Base-by-base conservation (phyloP, 2,888 invertebrate species). In the Nomada lathburiana region DNA sequence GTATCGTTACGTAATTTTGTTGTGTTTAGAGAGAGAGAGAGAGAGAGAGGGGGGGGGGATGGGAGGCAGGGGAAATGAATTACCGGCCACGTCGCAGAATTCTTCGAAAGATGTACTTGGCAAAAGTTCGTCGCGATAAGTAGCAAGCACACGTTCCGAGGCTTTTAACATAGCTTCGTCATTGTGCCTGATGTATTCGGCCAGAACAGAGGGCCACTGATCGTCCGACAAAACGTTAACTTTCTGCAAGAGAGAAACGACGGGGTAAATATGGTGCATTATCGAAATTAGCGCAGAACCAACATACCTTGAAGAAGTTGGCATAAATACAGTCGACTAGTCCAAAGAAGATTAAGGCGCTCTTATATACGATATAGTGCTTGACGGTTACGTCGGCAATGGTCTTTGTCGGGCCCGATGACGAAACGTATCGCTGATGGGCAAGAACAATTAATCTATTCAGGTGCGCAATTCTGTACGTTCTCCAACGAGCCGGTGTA, bases 151-250 rank as follows among this genome's bases (percentile, higher is more conserved):
- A 83, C 96, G 96, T 93, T 98, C 98, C 16, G 98, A 98, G 18
- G 97, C 96, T 93, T 99, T 98, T 29, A 98, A 95, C 94, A 99
- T 96, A 7, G 96, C 95, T 93, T 98, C 98, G 94, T 99, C 99
- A 94, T 98, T 98, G 94, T 98, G 97, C 2, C 99, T 96, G 91
- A 99, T 98, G 93, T 97, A 98, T 93, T 98, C 98, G 26, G 98
- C 98, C 74, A 99, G 94, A 81, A 97, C 96, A 63, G 96, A 95
- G 42, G 98, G 97, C 99, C 99, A 99, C 89, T 97, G 97, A 87
- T 98, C 97, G 83, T 97, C 96, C 11, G 95, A 94, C 5, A 95
- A 95, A 57, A 97, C 96, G 71, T 95, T 95, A 59, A 97, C 96
- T 93, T 95, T 96, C 96, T 97, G n/a, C 26, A 9, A 68, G 23